These are phyloP conservation scores for Anarrhichthys ocellatus DNA, from an alignment of 2,113 vertebrate species.

Conservation along the genomic window DNA sequence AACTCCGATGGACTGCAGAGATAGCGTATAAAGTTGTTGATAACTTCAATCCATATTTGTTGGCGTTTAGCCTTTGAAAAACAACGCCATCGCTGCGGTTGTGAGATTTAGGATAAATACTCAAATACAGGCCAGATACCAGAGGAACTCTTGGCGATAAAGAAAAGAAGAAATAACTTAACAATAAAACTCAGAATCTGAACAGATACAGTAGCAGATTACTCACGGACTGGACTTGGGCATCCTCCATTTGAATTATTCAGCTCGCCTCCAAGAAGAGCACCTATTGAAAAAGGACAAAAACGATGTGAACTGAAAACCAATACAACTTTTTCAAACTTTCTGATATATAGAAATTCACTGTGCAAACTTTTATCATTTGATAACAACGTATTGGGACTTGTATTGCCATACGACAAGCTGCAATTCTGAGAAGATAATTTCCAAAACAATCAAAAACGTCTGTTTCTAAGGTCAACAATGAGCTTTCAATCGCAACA, in stretches of 20 bases:
- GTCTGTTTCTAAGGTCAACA: background rate
- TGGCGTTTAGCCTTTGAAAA: background rate
- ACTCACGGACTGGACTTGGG: constrained; percentile 97
- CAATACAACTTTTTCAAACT: background rate
- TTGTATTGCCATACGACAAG: background rate
- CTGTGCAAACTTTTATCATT: background rate
- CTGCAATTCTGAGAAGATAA: background rate
- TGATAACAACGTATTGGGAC: background rate
- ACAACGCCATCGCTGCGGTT: background rate
- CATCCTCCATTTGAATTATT: constrained; percentile 95
- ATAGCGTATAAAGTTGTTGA: background rate
- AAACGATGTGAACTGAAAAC: background rate
- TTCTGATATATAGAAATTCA: background rate
- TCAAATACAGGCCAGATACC: constrained; percentile 18
- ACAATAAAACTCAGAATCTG: constrained; percentile 4
- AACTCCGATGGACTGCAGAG: too few species aligned
- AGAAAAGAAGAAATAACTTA: constrained; percentile 3
- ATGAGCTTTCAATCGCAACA: background rate
- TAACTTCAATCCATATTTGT: background rate
- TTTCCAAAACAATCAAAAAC: background rate
- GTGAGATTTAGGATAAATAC: constrained; percentile 11
- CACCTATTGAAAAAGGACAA: constrained; percentile 82
- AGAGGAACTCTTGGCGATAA: constrained; percentile 18
- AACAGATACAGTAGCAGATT: constrained; percentile 18
- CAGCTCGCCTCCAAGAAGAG: constrained; percentile 94